Percentiles rank a stretch among this genome's conserved stretches.
These are phyloP conservation scores for Cephalopterus ornatus DNA, from an alignment of 2,113 vertebrate genomes.

Conservation along the genomic window DNA sequence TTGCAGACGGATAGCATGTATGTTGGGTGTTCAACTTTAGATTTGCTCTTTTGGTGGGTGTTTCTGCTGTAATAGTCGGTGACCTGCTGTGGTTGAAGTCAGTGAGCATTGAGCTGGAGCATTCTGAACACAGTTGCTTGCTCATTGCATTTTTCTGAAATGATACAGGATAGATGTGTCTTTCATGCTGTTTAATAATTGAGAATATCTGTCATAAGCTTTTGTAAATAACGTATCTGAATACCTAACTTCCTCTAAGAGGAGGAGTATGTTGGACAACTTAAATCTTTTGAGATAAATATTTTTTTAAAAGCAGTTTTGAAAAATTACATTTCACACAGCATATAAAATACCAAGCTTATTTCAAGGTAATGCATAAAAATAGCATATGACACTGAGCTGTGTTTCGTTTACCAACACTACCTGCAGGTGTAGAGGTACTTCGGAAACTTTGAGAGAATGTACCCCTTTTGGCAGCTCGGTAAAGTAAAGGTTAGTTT, in stretches of 20 bases:
- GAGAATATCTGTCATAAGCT: neutral
- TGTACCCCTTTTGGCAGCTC: neutral
- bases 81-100: neutral
- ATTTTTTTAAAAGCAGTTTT: neutral
- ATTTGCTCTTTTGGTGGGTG: neutral
- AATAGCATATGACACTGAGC: neutral
- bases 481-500: neutral
- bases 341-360: neutral
- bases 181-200: neutral
- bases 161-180: neutral
- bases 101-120: neutral
- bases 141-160: neutral
- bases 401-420: neutral
- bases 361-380: neutral
- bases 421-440: neutral
- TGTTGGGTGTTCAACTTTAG: neutral
- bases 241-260: neutral
- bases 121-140: neutral
- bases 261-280: neutral
- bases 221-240: neutral
- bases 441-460: neutral
- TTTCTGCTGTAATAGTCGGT: neutral
- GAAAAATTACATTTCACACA: neutral
- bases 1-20: neutral
- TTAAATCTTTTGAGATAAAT: neutral